Evolutionary conservation across 2,113 vertebrate species (phyloP), one percentile per base, ranked within the genome.

Genomic region (Empidonax alnorum): DNA sequence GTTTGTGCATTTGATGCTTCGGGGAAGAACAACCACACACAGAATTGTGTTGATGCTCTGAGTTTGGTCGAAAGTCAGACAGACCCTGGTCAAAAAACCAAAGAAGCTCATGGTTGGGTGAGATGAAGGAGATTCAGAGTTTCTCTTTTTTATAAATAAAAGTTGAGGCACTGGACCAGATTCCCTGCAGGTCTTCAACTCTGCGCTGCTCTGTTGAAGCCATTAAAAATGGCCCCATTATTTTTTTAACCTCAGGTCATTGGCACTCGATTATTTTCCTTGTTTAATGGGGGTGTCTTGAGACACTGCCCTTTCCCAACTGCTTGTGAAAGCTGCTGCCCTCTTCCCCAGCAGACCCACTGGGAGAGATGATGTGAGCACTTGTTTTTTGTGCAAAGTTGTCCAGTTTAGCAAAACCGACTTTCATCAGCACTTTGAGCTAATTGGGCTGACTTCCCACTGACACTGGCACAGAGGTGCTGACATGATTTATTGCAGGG

Each of bases 401-500:
- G 80, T 39, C 79, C 76, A 84, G 72, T 90, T 94, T 84, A 84
- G 42, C 89, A 65, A 62, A 93, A 96, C 59, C 47, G 6, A 5
- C 2, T 0, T 67, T 97, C 4, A 12, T 96, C 96, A 96, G 96
- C 90, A 94, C 72, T 84, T 97, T 55, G 5, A 74, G 55, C 63
- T 95, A 93, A 93, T 94, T 96, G 93, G 96, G 21, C 76, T 90
- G 93, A 71, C 86, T 96, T 90, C 46, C 90, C 88, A 59, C 50
- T 87, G 90, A 89, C 94, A 92, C 47, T 49, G 89, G 85, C 89
- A 72, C 71, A 72, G 65, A 85, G 61, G 62, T 89, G 76, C 80
- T 92, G 93, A 81, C 61, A 72, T 96, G 96, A 95, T 96, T 97
- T 94, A 96, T 95, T 90, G 56, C 27, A 4, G 55, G 75, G 61